Base-by-base conservation (phyloP, 2,113 vertebrate genomes). In the Ptyas mucosa region DNA sequence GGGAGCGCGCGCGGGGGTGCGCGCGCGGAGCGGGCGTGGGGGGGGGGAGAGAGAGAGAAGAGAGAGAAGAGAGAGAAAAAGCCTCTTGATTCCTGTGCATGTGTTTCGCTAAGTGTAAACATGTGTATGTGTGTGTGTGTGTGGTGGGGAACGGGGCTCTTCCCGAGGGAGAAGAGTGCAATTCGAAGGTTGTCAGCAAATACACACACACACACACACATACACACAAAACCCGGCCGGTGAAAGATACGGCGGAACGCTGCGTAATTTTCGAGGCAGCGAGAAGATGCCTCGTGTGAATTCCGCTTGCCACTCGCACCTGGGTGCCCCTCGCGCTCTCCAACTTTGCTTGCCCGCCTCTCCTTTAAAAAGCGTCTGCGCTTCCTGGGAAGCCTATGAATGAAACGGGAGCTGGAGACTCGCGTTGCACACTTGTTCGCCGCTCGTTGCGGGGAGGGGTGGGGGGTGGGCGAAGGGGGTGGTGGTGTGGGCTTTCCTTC, bases 1-100 rank as follows among this genome's bases (percentile, higher is more conserved):
- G 94, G 64, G 95, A 57, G 43, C 43, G 43, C 43, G 91, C 92
- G 49, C 86, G 94, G 57, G 88, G 57, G 53, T 24, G 94, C 58
- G 39, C 58, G 69, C 5, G 18, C 12, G 64, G 61, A 69, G 29
- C 61, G 86, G 23, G 57, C 57, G 20, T 11, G 24, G 43, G 14
- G 49, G 43, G 85, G 21, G 81, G 49, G 39, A 58, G 24, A 21
- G 34, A 11, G 18, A 23, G 21, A 51, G 6, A 2, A 15, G 85
- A 14, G 87, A 20, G 85, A 64, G 52, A 86, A 58, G 24, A 21
- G 34, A 11, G 18, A 23, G 21, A 51, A 2, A 2, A 43, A 29
- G 34, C 55, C 61, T 88, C 87, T 55, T 6, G 86, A 53, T 69
- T 23, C 52, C 61, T 11, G 87, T 85, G 61, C 52, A 14, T 57